Evolutionary conservation across 1,140 invertebrate genomes (phyloP).

Genomic region (Calliphora vicina): DNA sequence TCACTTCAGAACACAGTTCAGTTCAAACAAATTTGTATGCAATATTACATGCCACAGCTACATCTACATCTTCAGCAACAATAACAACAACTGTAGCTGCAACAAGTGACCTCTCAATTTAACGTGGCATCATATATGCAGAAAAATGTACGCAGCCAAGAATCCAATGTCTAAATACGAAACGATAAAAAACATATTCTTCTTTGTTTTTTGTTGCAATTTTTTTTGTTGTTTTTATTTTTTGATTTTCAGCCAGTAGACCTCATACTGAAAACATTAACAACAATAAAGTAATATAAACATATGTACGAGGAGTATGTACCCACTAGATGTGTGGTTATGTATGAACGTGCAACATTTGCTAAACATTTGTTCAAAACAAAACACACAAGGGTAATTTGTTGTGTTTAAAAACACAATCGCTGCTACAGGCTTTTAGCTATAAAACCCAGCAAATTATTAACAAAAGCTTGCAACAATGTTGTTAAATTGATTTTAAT

Average conservation of each 20-base stretch:
- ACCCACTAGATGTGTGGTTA: not conserved
- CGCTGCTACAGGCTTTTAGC: not conserved
- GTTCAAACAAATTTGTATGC: slow-evolving; percentile 16
- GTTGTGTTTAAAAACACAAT: not conserved
- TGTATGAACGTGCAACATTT: not conserved
- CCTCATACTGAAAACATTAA: slow-evolving; percentile 19
- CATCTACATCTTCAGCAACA: no score
- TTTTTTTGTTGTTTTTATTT: no score
- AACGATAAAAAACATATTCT: not conserved
- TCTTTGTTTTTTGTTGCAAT: not conserved
- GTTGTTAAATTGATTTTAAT: not conserved
- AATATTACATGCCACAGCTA: not conserved
- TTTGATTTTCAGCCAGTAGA: not conserved
- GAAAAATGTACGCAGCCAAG: not conserved
- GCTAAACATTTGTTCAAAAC: not conserved
- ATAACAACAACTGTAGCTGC: not conserved
- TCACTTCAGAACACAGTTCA: slow-evolving; percentile 9
- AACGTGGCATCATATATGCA: slow-evolving; percentile 45
- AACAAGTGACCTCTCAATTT: slow-evolving; percentile 63
- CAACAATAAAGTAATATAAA: slow-evolving; percentile 32
- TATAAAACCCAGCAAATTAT: not conserved
- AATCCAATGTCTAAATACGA: slow-evolving; percentile 55
- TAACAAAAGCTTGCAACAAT: not conserved
- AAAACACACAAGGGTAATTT: not conserved
- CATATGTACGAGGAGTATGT: not conserved